A percentile compares a stretch with the other conserved stretches of the same genome.
Conservation (phyloP, 2,113 vertebrate species). For the Porphyrio hochstetteri region DNA sequence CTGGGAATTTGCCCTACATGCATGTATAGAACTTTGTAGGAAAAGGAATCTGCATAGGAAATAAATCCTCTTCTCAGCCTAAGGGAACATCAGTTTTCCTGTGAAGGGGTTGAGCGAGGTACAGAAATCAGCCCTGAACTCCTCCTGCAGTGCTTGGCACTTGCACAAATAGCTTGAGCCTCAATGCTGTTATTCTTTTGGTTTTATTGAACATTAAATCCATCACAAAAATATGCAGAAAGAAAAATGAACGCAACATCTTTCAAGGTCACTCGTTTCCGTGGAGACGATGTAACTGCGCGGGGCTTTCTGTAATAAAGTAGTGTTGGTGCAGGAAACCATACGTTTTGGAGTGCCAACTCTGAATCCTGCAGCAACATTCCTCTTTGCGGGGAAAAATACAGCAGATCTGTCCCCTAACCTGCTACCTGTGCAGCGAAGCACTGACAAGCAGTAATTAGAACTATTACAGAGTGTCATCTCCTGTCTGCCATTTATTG, state of each 20-base stretch:
- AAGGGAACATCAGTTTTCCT: neutral
- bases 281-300: accelerated
- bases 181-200: neutral
- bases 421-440: neutral
- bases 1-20: neutral
- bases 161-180: neutral
- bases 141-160: neutral
- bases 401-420: neutral
- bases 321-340: neutral
- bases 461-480: neutral
- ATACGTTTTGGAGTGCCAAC: accelerated
- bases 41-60: neutral
- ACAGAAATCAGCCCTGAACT: neutral
- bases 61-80: neutral
- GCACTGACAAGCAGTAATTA: neutral
- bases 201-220: conserved; percentile 36
- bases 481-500: neutral
- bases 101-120: neutral
- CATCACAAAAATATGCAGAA: neutral
- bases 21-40: neutral
- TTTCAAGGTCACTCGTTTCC: neutral
- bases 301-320: neutral
- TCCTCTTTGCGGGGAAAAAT: neutral
- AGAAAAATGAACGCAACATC: neutral
- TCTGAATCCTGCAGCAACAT: accelerated